Percentiles rank a stretch among this genome's conserved stretches.
Conservation (phyloP, 2,113 vertebrate species). For the Plecotus auritus region DNA sequence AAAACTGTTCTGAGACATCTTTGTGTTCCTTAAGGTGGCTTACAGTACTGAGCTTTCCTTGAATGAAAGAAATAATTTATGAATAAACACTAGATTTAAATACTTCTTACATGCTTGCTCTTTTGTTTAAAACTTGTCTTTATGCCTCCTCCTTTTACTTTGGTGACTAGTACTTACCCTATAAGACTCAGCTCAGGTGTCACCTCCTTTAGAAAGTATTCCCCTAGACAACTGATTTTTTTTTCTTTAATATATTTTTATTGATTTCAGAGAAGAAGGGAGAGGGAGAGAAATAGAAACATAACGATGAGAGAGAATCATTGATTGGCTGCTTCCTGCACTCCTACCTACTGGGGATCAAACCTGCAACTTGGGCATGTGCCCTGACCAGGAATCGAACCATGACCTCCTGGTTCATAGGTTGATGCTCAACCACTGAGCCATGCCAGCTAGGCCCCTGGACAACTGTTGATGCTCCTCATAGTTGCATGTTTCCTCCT, state of each 20-base stretch:
- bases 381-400: too few relatives aligned
- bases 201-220: neutral
- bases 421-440: too few relatives aligned
- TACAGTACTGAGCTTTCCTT: neutral
- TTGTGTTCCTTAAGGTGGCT: neutral
- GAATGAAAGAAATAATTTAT: neutral
- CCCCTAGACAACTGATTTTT: too few relatives aligned
- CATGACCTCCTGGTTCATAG: too few relatives aligned
- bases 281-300: too few relatives aligned
- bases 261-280: too few relatives aligned
- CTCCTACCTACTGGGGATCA: too few relatives aligned
- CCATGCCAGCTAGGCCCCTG: neutral
- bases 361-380: too few relatives aligned
- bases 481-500: neutral
- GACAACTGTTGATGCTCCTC: neutral
- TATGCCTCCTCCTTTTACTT: neutral
- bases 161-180: neutral
- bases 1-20: neutral
- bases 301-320: too few relatives aligned
- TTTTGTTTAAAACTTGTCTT: neutral
- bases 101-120: neutral
- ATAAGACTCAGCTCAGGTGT: neutral
- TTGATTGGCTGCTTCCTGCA: too few relatives aligned
- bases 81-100: neutral
- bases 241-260: too few relatives aligned